These are phyloP conservation scores for Bombyx huttoni DNA, from an alignment of 2,888 invertebrate genomes.

Conservation along the genomic window DNA sequence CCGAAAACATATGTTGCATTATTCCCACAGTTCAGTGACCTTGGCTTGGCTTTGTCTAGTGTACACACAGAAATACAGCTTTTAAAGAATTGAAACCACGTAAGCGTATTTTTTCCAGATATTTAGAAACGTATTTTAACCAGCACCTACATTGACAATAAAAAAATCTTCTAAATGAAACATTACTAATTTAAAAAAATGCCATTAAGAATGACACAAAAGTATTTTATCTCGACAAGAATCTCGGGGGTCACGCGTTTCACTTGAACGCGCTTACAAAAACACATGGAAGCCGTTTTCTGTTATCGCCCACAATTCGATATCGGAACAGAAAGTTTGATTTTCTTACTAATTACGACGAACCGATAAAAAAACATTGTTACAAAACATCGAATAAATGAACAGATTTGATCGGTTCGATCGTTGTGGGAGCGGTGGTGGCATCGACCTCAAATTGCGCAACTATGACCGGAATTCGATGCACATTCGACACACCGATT, in stretches of 20 bases:
- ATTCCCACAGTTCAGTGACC: constrained; percentile 32
- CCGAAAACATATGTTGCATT: constrained; percentile 36
- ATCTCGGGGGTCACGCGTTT: too few species aligned
- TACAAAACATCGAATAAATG: constrained; percentile 18
- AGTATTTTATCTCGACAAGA: too few species aligned
- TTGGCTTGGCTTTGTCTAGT: constrained; percentile 9
- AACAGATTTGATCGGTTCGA: constrained; percentile 31
- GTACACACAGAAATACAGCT: background rate
- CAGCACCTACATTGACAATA: too few species aligned
- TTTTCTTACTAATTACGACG: background rate
- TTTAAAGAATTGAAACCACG: background rate
- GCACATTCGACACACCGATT: constrained; percentile 25
- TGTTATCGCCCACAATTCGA: background rate
- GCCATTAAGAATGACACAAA: too few species aligned
- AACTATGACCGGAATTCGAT: constrained; percentile 27
- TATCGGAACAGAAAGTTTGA: background rate
- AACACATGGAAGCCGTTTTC: background rate
- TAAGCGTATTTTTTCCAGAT: background rate
- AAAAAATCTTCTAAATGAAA: too few species aligned
- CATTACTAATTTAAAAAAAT: too few species aligned
- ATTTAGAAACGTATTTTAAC: background rate
- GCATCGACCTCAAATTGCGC: constrained; percentile 52
- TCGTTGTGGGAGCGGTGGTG: constrained; percentile 25
- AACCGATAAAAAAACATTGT: background rate
- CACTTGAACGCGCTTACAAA: too few species aligned